Evolutionary conservation across 2,113 vertebrate genomes (phyloP), one percentile per base, ranked within the genome.

Genomic region (Haliaeetus leucogaster): DNA sequence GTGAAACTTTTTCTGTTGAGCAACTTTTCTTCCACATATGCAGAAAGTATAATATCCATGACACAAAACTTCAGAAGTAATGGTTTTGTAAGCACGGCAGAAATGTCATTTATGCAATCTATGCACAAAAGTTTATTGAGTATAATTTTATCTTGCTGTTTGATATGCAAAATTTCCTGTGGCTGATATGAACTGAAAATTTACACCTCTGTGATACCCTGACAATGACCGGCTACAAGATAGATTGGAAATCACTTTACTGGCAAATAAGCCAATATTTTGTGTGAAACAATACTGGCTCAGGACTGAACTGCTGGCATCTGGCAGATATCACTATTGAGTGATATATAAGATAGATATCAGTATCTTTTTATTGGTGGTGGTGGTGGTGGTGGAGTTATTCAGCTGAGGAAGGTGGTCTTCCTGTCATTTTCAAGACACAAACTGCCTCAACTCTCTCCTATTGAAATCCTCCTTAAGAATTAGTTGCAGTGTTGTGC

Each of bases 211-310:
- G 6, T 91, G 42, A 45, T 48, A 58, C 25, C 19, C 13, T 74
- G 38, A 3, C 8, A 55, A 6, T 11, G 13, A 42, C 19, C 1
- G 0, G 11, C 13, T 50, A 32, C 9, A 30, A 42, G 32, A 50
- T 14, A 66, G 30, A 9, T 1, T 50, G 23, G 48, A 91, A 90
- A 65, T 40, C 8, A 52, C 29, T 48, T 38, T 36, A 13, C 7
- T 58, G 34, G 34, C 29, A 89, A 84, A 50, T 14, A 59, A 76
- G 10, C 4, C 48, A 79, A 4, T 29, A 52, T 43, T 81, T 68
- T 36, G 1, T 30, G 16, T 68, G 77, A 68, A 86, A 48, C 2
- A 47, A 8, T 38, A 43, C 8, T 36, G 59, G 1, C 10, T 82
- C 8, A 30, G 22, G 53, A 45, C 42, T 47, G 27, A 82, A 11